Percentiles rank a stretch among this genome's conserved stretches.
These are phyloP conservation scores for Andrena hattorfiana DNA, from an alignment of 2,888 invertebrate genomes.

Conservation along the genomic window DNA sequence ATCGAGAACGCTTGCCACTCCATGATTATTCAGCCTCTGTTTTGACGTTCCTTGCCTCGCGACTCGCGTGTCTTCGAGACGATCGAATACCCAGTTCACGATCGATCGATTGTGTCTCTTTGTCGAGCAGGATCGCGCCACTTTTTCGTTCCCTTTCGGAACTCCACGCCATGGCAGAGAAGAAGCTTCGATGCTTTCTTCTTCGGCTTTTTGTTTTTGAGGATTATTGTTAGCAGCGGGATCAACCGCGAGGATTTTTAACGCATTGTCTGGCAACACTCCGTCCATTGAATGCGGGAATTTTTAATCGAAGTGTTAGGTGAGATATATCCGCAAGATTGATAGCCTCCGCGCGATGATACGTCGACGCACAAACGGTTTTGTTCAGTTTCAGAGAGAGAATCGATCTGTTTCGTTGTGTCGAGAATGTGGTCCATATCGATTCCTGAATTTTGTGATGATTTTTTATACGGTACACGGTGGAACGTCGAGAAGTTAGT, in stretches of 20 bases:
- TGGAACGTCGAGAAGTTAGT: background rate
- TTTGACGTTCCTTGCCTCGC: conserved; percentile 38
- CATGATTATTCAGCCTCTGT: conserved; percentile 57
- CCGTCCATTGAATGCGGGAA: conserved; percentile 26
- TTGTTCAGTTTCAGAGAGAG: conserved; percentile 16
- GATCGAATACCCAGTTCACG: conserved; percentile 39
- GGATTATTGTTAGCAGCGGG: too few relatives aligned
- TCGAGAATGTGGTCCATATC: background rate
- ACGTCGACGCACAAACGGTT: background rate
- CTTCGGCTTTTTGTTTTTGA: too few relatives aligned
- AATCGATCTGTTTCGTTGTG: background rate
- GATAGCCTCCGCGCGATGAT: background rate
- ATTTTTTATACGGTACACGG: background rate
- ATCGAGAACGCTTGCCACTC: background rate
- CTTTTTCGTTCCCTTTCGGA: conserved; percentile 4
- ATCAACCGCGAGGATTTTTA: background rate
- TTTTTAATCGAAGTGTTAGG: conserved; percentile 6
- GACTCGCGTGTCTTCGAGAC: conserved; percentile 72
- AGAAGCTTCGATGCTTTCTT: background rate
- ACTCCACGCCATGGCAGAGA: conserved; percentile 5
- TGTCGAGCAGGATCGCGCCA: conserved; percentile 9
- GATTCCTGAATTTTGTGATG: background rate
- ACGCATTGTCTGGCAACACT: conserved; percentile 3
- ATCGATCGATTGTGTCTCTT: conserved; percentile 25
- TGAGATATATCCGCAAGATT: background rate